Conservation (phyloP, 2,113 vertebrate genomes). For the Mixornis gularis region DNA sequence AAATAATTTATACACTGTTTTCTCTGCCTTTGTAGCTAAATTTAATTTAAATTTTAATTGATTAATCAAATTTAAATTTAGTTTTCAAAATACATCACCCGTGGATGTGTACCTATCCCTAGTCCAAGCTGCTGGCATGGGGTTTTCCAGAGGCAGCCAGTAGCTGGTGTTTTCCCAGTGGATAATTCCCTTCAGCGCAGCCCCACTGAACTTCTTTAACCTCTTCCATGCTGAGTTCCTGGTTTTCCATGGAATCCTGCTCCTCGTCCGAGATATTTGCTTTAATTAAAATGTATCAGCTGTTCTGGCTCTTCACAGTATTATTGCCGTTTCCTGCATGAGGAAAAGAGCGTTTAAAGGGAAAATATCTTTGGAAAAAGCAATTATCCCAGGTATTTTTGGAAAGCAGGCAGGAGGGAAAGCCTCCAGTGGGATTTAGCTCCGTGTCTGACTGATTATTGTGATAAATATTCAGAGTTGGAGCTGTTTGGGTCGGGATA, state of each 20-base stretch:
- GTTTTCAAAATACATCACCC: neutral
- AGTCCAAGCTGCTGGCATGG: rapidly evolving
- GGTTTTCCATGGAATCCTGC: neutral
- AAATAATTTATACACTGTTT: neutral
- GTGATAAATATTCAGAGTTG: neutral
- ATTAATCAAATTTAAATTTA: neutral
- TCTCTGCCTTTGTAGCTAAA: neutral
- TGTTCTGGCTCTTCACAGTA: neutral
- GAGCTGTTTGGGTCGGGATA: neutral
- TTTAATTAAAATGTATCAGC: conserved; percentile 15
- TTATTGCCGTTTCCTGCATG: neutral
- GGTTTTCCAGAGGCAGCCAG: neutral
- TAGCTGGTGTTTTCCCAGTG: neutral
- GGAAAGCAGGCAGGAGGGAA: neutral
- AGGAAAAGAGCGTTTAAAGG: neutral
- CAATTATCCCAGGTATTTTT: neutral
- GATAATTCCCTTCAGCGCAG: neutral
- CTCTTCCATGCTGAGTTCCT: neutral
- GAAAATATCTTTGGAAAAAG: neutral
- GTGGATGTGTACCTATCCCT: neutral
- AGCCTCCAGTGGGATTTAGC: neutral
- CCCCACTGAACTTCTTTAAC: neutral
- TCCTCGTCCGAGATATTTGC: neutral
- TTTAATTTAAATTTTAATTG: neutral
- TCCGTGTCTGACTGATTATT: neutral